Conservation (phyloP, 2,797 vertebrate genomes). For the Garrulus glandarius region DNA sequence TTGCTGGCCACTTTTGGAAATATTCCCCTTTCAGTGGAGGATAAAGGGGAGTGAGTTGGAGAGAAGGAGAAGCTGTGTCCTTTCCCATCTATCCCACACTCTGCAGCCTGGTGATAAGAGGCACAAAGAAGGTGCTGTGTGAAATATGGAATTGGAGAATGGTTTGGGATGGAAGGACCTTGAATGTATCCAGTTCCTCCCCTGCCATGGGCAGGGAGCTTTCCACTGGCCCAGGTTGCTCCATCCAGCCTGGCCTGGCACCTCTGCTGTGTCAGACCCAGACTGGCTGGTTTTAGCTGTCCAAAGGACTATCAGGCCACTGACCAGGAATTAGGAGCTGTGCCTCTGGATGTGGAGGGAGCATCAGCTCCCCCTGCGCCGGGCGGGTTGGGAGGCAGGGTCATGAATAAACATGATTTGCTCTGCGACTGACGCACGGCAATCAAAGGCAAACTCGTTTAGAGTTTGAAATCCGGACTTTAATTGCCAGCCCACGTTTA, state of each 20-base stretch:
- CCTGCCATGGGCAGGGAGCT: background rate
- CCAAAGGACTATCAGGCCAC: rapidly evolving
- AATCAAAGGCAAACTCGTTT: slow-evolving; percentile 12
- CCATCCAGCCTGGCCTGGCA: background rate
- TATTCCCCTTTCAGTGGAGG: rapidly evolving
- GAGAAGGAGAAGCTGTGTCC: background rate
- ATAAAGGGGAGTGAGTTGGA: rapidly evolving
- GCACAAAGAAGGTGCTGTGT: rapidly evolving
- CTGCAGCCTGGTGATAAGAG: background rate
- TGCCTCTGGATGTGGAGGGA: background rate
- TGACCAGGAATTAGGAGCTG: background rate
- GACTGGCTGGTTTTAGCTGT: rapidly evolving
- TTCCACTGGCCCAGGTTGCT: background rate
- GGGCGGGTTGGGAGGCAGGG: background rate
- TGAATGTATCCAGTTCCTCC: background rate
- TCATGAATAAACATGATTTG: background rate
- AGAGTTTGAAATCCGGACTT: slow-evolving; percentile 1
- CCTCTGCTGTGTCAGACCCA: rapidly evolving
- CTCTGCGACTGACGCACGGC: slow-evolving; percentile 16
- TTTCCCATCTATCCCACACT: rapidly evolving
- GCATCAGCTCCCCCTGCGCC: background rate
- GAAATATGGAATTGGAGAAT: rapidly evolving
- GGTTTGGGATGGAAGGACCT: background rate
- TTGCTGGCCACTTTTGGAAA: background rate
- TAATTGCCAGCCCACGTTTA: slow-evolving; percentile 32